Base-by-base conservation (phyloP, 2,797 vertebrate species). In the Alca torda region DNA sequence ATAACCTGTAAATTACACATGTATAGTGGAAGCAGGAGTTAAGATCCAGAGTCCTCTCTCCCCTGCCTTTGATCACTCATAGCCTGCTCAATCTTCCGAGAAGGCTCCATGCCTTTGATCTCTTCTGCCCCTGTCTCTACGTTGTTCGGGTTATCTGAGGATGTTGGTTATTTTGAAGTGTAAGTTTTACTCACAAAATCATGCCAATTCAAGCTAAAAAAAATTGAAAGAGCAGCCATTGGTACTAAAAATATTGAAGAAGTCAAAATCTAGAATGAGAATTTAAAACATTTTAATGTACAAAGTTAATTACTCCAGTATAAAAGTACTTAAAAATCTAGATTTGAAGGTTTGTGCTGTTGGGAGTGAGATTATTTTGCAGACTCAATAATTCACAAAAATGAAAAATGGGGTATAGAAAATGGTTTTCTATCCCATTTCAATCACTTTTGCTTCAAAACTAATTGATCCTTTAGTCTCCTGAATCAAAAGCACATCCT, bases 1-100 rank as follows among this genome's bases (percentile, higher is more conserved):
- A 92, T 95, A 94, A 80, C 64, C 70, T 94, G 72, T 96, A 87
- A 94, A 96, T 96, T 96, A 95, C 87, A 89, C 45, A 93, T 84
- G 78, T 87, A 11, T 63, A 67, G 54, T 56, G 48, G 63, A 92
- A 92, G 67, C 48, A 77, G 72, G 37, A 93, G 75, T 91, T 91
- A 87, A 93, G 89, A 95, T 87, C 81, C 75, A 95, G 92, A 82
- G 68, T 91, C 68, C 24, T 91, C 75, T 85, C 43, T 89, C 59
- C 20, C 23, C 33, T 96, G 89, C 81, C 89, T 97, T 96, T 97
- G 96, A 97, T 96, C 96, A 92, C 72, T 80, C 75, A 64, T 31
- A 94, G 37, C 87, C 81, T 96, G 84, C 89, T 96, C 90, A 91
- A 51, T 96, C 87, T 94, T 96, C 84, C 14, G 8, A 90, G 94